Conservation (phyloP, 2,888 invertebrate species). For the Deilephila porcellus region DNA sequence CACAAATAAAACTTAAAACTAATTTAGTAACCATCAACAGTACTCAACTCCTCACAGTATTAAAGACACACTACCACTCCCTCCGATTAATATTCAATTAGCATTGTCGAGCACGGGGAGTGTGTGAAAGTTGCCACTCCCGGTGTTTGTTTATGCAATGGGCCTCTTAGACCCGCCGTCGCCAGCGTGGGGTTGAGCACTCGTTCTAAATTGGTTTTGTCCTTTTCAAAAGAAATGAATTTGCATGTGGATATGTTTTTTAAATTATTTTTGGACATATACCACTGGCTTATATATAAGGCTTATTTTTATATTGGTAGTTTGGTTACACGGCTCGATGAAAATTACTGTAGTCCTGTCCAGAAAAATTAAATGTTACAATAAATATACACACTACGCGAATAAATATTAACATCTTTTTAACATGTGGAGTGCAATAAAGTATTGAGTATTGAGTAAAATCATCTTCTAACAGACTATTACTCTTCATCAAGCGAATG, state of each 20-base stretch:
- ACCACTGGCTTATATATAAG: too few relatives aligned
- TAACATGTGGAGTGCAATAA: too few relatives aligned
- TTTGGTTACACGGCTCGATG: too few relatives aligned
- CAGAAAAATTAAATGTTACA: too few relatives aligned
- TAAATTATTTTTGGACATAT: not conserved
- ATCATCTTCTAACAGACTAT: too few relatives aligned
- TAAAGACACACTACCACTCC: conserved; percentile 2
- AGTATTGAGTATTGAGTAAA: too few relatives aligned
- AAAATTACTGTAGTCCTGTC: too few relatives aligned
- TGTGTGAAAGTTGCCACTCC: conserved; percentile 35
- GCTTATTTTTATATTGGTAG: too few relatives aligned
- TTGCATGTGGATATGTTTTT: not conserved
- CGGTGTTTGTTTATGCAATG: conserved; percentile 53
- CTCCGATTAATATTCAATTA: conserved; percentile 36
- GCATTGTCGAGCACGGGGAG: conserved; percentile 29
- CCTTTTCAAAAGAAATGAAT: conserved; percentile 16
- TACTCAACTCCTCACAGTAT: not conserved
- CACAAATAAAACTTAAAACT: too few relatives aligned
- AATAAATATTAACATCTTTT: too few relatives aligned
- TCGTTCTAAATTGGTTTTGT: conserved; percentile 27
- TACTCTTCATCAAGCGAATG: too few relatives aligned
- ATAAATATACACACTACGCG: too few relatives aligned
- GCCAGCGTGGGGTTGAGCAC: conserved; percentile 42
- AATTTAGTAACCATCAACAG: not conserved
- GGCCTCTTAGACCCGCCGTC: conserved; percentile 42